A percentile compares a stretch with the other conserved stretches of the same genome.
Conservation (phyloP, 2,888 invertebrate genomes). For the Drosophila imparisetae region DNA sequence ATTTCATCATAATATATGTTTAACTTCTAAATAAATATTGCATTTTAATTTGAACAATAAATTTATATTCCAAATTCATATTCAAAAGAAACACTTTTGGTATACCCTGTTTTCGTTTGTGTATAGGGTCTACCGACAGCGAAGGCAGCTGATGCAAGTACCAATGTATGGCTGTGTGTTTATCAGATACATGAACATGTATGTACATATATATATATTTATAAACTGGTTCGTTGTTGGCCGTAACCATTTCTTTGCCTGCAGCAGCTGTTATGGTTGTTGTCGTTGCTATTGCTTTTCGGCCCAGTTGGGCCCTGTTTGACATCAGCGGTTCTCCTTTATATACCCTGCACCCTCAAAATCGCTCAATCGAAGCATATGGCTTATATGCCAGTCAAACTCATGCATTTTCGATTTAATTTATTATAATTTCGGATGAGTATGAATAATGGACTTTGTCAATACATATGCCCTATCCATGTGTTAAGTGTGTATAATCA, state of each 20-base stretch:
- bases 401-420: background rate
- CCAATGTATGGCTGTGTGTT: background rate
- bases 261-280: constrained; percentile 7
- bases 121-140: background rate
- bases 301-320: constrained; percentile 50
- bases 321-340: constrained; percentile 35
- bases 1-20: background rate
- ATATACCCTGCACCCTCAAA: constrained; percentile 9
- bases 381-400: background rate
- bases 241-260: constrained; percentile 16
- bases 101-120: background rate
- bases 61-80: background rate
- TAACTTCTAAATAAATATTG: background rate
- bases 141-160: background rate
- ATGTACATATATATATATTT: background rate
- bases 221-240: constrained; percentile 7
- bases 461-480: background rate
- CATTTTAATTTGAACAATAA: background rate
- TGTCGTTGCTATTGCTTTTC: constrained; percentile 18
- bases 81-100: background rate
- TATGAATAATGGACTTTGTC: background rate
- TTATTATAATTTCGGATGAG: background rate
- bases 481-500: background rate
- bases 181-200: background rate
- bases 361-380: background rate